phyloP scores from a whole-genome alignment of 2,888 invertebrate species.

The Xiphydria camelus region DNA sequence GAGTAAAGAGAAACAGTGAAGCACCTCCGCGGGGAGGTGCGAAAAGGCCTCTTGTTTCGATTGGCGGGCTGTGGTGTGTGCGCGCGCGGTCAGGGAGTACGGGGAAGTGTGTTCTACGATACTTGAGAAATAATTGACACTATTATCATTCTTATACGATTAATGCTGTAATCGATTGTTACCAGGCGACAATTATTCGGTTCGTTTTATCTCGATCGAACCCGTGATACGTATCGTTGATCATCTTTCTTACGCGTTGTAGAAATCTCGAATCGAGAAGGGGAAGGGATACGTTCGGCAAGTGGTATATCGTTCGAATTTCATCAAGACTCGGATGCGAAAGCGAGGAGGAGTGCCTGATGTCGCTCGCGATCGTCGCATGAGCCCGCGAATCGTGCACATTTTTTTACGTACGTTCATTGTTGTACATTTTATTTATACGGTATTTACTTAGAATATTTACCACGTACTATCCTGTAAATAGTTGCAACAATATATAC shows the following conservation, averaged over 20 bases:
- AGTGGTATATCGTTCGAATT: no score
- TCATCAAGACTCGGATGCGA: no score
- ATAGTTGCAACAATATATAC: slow-evolving; percentile 19
- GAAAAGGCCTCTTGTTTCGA: slow-evolving; percentile 2
- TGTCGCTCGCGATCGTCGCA: no score
- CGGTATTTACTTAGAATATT: slow-evolving; percentile 10
- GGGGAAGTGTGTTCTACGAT: slow-evolving; percentile 34
- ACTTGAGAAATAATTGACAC: slow-evolving; percentile 27
- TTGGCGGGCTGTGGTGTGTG: slow-evolving; percentile 3
- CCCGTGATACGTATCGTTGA: slow-evolving; percentile 1
- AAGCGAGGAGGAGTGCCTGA: no score
- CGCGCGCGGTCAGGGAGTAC: slow-evolving; percentile 33
- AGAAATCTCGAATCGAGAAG: no score
- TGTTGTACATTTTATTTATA: slow-evolving; percentile 15
- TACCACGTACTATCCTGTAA: slow-evolving; percentile 17
- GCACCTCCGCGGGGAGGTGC: no score
- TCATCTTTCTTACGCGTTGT: slow-evolving; percentile 1
- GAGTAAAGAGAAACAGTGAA: slow-evolving; percentile 16
- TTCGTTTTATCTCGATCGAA: slow-evolving; percentile 1
- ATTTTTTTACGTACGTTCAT: slow-evolving; percentile 9
- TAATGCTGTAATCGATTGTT: slow-evolving; percentile 10
- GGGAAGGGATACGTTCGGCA: no score
- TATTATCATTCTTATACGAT: slow-evolving; percentile 12
- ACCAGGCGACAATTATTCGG: slow-evolving; percentile 10
- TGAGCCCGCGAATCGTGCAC: no score